These are phyloP conservation scores for Capitulum mitella DNA, from an alignment of 2,888 invertebrate genomes.

Conservation along the genomic window DNA sequence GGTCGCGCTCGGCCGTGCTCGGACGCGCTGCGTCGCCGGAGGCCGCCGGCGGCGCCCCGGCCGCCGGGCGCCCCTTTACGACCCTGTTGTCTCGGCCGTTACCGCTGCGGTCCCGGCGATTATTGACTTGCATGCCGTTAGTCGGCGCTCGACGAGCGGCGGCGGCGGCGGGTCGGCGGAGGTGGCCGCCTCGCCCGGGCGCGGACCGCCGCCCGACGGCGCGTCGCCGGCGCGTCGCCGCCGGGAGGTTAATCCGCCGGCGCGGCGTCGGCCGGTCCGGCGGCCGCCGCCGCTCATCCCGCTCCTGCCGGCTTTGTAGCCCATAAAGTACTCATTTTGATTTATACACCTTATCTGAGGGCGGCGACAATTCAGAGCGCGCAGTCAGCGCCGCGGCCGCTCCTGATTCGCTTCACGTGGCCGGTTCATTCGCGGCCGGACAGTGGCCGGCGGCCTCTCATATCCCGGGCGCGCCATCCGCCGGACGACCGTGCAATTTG, in stretches of 20 bases:
- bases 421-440: not conserved
- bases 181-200: not conserved
- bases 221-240: not conserved
- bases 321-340: conserved; percentile 22
- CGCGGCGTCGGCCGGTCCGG: too few relatives aligned
- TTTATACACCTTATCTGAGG: conserved; percentile 20
- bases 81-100: conserved; percentile 19
- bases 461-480: not conserved
- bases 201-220: not conserved
- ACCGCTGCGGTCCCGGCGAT: not conserved
- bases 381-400: not conserved
- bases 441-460: not conserved
- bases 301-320: conserved; percentile 7
- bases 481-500: not conserved
- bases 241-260: too few relatives aligned
- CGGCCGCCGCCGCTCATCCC: conserved; percentile 16
- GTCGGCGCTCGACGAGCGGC: conserved; percentile 11
- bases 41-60: not conserved
- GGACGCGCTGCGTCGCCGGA: not conserved
- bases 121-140: conserved; percentile 21
- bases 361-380: conserved; percentile 9
- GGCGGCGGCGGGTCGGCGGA: not conserved
- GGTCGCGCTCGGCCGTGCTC: not conserved
- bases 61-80: not conserved
- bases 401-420: conserved; percentile 13